phyloP scores from a whole-genome alignment of 23 tunicate species.

The Oikopleura dioica region DNA sequence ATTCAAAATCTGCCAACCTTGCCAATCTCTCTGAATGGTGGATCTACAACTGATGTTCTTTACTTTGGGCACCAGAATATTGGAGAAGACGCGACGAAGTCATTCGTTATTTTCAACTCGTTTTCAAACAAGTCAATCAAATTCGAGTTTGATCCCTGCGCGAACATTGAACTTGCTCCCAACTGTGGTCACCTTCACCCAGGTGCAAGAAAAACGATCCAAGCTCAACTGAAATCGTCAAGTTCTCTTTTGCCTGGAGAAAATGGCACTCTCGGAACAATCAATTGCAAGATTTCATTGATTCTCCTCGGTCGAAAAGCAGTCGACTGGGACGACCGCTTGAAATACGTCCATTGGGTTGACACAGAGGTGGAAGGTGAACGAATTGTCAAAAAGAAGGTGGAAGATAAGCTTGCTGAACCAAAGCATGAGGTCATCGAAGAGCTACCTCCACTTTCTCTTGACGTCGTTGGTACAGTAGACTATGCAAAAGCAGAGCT shows the following conservation, averaged over 20 bases:
- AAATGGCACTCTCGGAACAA: neutral
- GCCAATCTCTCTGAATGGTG: no score
- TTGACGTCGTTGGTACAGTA: neutral
- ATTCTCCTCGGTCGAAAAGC: neutral
- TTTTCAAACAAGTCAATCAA: neutral
- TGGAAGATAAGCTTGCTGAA: neutral
- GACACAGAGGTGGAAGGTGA: slow-evolving; percentile 21
- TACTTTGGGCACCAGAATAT: neutral
- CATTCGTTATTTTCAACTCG: neutral
- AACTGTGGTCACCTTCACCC: slow-evolving; percentile 61
- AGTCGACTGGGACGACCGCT: slow-evolving; percentile 78
- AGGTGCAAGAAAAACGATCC: slow-evolving; percentile 16
- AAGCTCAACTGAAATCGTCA: neutral
- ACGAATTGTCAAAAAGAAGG: neutral
- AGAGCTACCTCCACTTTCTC: neutral
- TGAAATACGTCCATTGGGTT: slow-evolving; percentile 66
- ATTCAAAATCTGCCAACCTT: neutral
- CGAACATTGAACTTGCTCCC: slow-evolving; percentile 35
- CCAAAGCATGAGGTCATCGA: neutral
- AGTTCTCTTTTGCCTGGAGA: neutral
- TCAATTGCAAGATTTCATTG: neutral
- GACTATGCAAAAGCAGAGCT: neutral
- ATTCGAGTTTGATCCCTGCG: slow-evolving; percentile 29
- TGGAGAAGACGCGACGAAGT: neutral
- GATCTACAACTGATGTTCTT: no score